Base-by-base conservation (phyloP, 1,140 invertebrate genomes). In the Solenopsis invicta region DNA sequence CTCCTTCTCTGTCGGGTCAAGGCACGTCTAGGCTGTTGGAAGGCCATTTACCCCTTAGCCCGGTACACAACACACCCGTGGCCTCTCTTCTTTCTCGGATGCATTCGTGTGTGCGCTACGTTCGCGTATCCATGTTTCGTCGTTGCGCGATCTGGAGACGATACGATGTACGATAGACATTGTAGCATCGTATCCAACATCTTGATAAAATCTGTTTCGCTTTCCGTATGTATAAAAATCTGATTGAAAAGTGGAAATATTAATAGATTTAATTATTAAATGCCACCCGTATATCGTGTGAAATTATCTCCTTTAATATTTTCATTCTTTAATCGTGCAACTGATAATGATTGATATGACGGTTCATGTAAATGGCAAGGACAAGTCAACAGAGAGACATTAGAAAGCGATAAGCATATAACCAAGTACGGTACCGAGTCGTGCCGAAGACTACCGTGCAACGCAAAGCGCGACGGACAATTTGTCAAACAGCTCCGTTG, bases 1-100 rank as follows among this genome's bases (percentile, higher is more conserved):
- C 69, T 85, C 72, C 48, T 85, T 64, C 84, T 86, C 69, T 77
- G 89, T 69, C 91, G 91, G 94, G 94, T 94, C 94, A 94, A 94
- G 94, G 93, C 90, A 94, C 94, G 93, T 94, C 94, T 94, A 94
- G 94, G 94, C 86, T 94, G 93, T 94, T 91, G 88, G 91, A 93
- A 95, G 94, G 94, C 93, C 94, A 92, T 95, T 95, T 94, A 93
- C 94, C 94, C 91, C 91, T 94, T 92, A 84, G 89, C 88, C 87
- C 89, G 52, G 45, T 88, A 64, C 75, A 88, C 91, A 88, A 86
- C 84, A 87, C 82, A 87, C 64, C 66, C 56, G 69, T 71, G 50
- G 29, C 66, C 24, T 71, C 61, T 62, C 80, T 75, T 88, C 61
- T 72, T 82, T 85, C 77, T 66, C 66, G 85, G 62, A 64, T 86